These are phyloP conservation scores for Aphaenogaster floridana DNA, from an alignment of 1,140 invertebrate genomes.

Conservation along the genomic window DNA sequence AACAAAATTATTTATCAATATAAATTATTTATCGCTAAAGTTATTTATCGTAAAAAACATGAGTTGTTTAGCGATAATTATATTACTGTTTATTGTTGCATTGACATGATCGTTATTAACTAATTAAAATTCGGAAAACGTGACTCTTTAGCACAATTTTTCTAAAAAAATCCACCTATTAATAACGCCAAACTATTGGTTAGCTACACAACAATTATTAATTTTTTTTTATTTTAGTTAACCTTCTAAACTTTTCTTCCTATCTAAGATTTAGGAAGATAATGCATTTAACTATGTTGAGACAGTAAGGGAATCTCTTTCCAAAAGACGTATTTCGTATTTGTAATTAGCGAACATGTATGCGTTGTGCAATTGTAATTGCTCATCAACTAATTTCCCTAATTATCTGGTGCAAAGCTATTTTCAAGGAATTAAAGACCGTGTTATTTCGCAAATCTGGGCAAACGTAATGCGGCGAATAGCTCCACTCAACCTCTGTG, in stretches of 20 bases:
- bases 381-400: constrained; percentile 73
- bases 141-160: constrained; percentile 9
- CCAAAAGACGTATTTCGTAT: constrained; percentile 64
- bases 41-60: neutral
- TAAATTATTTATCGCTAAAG: neutral
- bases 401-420: constrained; percentile 69
- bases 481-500: neutral
- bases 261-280: neutral
- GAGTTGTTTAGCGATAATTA: neutral
- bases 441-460: constrained; percentile 12
- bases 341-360: constrained; percentile 67
- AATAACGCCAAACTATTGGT: neutral
- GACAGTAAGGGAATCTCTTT: constrained; percentile 53
- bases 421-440: constrained; percentile 66
- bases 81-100: neutral
- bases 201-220: neutral
- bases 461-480: neutral
- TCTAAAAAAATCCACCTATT: neutral
- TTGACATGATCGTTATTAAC: neutral
- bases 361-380: constrained; percentile 78
- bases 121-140: constrained; percentile 3
- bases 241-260: neutral
- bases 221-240: neutral
- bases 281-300: neutral
- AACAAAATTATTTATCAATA: neutral